phyloP scores from a whole-genome alignment of 2,888 invertebrate species.

The Acanthosepion esculentum region DNA sequence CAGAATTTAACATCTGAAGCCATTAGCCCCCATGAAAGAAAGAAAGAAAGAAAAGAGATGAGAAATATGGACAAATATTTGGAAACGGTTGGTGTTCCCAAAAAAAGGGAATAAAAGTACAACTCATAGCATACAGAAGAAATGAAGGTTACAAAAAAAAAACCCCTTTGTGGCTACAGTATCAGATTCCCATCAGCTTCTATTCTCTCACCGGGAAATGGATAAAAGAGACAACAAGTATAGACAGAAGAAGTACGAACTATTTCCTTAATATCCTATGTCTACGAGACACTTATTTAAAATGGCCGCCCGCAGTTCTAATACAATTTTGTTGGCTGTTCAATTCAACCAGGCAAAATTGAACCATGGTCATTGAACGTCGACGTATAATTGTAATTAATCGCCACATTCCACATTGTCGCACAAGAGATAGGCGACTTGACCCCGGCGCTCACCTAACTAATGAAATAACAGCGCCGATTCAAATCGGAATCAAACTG shows the following conservation, averaged over 20 bases:
- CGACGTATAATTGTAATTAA: slow-evolving; percentile 33
- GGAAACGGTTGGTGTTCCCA: too few species aligned
- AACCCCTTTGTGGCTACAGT: neutral
- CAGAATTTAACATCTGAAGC: too few species aligned
- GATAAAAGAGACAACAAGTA: neutral
- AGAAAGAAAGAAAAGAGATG: too few species aligned
- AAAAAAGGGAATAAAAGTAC: neutral
- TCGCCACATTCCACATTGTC: slow-evolving; percentile 10
- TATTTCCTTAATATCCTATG: neutral
- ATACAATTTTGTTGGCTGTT: neutral
- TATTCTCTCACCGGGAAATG: neutral
- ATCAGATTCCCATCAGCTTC: neutral
- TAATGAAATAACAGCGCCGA: slow-evolving; percentile 33
- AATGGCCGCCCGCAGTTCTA: neutral
- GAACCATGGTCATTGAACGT: slow-evolving; percentile 14
- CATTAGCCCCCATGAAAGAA: too few species aligned
- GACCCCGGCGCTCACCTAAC: slow-evolving; percentile 33
- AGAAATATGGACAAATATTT: too few species aligned
- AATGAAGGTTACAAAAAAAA: neutral
- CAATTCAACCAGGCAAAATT: neutral
- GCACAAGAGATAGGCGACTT: slow-evolving; percentile 20
- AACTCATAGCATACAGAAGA: too few species aligned
- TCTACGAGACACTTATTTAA: neutral
- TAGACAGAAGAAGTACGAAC: neutral
- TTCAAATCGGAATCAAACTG: slow-evolving; percentile 33